Evolutionary conservation across 1,140 invertebrate genomes (phyloP), one percentile per base, ranked within the genome.

Genomic region (Arctopsyche grandis): DNA sequence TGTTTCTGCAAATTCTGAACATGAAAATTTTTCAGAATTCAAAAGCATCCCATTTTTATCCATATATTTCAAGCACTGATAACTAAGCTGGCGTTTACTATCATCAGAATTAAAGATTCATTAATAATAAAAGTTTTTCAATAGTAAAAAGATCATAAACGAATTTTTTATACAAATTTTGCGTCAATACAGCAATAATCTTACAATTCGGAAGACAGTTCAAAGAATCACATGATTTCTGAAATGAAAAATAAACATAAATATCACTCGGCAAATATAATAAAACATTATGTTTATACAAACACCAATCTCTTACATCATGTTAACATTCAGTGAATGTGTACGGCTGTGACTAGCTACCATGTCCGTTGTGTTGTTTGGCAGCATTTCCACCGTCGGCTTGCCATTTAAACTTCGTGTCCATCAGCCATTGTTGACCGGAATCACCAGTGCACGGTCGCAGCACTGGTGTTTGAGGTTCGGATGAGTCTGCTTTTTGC

Each of bases 361-460:
- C 79, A 38, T 83, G 82, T 22, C 82, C 82, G 46, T 83, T 83
- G 73, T 81, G 80, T 70, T 78, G 73, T 14, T 80, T 80, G n/a
- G 58, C 75, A 5, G 70, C 66, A 60, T 79, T 71, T 19, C 83
- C 76, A 52, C 83, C 79, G 46, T 84, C 85, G 38, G 95, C 95
- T 89, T 98, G 96, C 96, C 96, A 97, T 87, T 96, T 95, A 86
- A 98, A 97, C 87, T 98, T 97, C 79, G 93, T 94, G 85, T 96
- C 93, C 97, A 99, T 98, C 69, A 95, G 91, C 97, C 97, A 99
- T 85, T 97, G 93, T 87, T 99, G 97, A 12, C 93, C 93, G 38
- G 88, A 84, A 69, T 90, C 90, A 26, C 91, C 91, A 84, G 93
- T 92, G 88, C 97, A 99, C 19, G 91, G 87, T 46, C 92, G 89